Base-by-base conservation (phyloP, 2,797 vertebrate genomes). In the Eidolon dupreanum region DNA sequence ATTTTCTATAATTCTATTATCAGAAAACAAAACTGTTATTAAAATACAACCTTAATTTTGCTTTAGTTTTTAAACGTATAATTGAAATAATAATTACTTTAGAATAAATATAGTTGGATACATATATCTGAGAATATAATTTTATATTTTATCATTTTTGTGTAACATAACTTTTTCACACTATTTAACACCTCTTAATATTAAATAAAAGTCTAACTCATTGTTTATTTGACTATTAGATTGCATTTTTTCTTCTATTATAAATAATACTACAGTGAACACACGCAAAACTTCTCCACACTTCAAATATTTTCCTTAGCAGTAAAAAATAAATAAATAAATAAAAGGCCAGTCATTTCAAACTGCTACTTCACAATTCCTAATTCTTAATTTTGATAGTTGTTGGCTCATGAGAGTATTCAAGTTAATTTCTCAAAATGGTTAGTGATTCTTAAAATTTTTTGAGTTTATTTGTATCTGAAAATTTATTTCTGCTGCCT, bases 51-150 rank as follows among this genome's bases (percentile, higher is more conserved):
- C 51, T 59, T 88, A 24, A 20, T 96, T 92, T 90, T 88, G 74
- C 20, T 84, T 63, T 13, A 41, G 49, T 20, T 33, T 85, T 91
- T 75, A 63, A 13, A 86, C 55, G 53, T 3, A 59, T 68, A 22
- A 26, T 68, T 88, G 33, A 96, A 93, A 93, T 41, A 66, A n/a
- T 83, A 77, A 92, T 86, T 79, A 92, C 55, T 74, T 95, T 70
- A 74, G 59, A 81, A 61, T 53, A 84, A 90, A 92, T 46, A 74
- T 65, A 78, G 85, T 31, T 66, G 26, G 20, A 38, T 57, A n/a
- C 0, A 15, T n/a, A 41, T 53, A 79, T 57, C 70, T 91, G 16
- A 81, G 13, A 74, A 49, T 57, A 79, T 38, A 79, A 70, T 65
- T 70, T 93, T 71, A 46, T 46, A 86, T 84, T 88, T 87, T 31